A percentile compares a stretch with the other conserved stretches of the same genome.
phyloP scores from a whole-genome alignment of 2,797 vertebrate species.

The Petrocephalus sullivani region DNA sequence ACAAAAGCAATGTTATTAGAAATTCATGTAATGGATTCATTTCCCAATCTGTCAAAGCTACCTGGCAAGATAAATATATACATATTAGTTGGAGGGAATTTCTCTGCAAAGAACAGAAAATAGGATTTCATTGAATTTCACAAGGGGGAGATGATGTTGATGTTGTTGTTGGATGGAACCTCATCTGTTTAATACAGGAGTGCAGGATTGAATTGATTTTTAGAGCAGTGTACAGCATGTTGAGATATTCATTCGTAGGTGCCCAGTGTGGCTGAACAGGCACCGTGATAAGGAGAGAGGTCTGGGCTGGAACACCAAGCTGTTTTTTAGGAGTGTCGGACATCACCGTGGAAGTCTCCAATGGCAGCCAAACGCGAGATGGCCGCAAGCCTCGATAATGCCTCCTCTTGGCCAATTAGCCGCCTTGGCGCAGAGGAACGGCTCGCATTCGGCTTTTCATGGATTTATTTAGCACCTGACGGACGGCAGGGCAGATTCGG shows the following conservation, averaged over 20 bases:
- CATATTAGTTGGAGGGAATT: background rate
- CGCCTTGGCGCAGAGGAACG: background rate
- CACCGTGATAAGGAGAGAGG: background rate
- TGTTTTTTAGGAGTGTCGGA: background rate
- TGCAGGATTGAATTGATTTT: background rate
- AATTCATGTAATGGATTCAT: background rate
- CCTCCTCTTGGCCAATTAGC: background rate
- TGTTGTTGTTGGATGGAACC: slow-evolving; percentile 9
- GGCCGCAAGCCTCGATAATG: background rate
- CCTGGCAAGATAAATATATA: background rate
- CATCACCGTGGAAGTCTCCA: background rate
- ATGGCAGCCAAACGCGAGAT: background rate
- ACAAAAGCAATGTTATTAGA: background rate
- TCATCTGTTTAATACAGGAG: background rate
- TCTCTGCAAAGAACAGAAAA: slow-evolving; percentile 5
- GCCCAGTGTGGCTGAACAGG: no score
- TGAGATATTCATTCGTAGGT: background rate
- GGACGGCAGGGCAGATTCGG: background rate
- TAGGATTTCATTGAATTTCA: slow-evolving; percentile 8
- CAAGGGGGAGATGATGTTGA: slow-evolving; percentile 12
- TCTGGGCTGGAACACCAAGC: background rate
- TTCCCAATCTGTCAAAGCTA: background rate
- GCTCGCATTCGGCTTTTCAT: background rate
- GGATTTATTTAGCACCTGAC: background rate
- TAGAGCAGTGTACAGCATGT: background rate